Evolutionary conservation across 2,113 vertebrate species (phyloP).

Genomic region (Acrocephalus arundinaceus): DNA sequence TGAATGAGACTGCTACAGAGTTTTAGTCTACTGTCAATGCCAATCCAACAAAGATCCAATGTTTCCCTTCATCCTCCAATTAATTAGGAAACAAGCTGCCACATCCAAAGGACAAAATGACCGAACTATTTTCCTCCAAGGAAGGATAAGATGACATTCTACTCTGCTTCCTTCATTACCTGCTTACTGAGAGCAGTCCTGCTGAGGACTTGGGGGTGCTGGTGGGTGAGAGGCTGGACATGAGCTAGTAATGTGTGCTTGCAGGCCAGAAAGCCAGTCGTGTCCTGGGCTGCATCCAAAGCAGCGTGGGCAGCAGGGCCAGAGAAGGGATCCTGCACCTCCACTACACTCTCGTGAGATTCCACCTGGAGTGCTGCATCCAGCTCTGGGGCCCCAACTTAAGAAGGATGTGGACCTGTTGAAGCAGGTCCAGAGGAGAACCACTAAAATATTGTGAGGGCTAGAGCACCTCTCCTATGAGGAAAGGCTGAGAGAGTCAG

Average conservation of each 20-base stretch:
- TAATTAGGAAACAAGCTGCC: neutral
- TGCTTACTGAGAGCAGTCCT: neutral
- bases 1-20: neutral
- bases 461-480: neutral
- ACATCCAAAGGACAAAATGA: neutral
- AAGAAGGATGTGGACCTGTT: neutral
- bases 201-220: neutral
- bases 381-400: neutral
- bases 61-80: neutral
- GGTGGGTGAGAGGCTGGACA: neutral
- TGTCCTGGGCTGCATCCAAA: neutral
- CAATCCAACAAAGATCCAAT: neutral
- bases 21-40: neutral
- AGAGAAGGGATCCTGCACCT: neutral
- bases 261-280: rapidly evolving
- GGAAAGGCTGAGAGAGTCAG: neutral
- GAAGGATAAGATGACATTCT: neutral
- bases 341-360: neutral
- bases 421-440: neutral
- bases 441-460: neutral
- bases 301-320: rapidly evolving
- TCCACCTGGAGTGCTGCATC: neutral
- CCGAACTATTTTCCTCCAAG: neutral
- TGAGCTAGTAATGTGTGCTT: neutral
- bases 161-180: neutral